Evolutionary conservation across 2,113 vertebrate genomes (phyloP).

Genomic region (Perca flavescens): DNA sequence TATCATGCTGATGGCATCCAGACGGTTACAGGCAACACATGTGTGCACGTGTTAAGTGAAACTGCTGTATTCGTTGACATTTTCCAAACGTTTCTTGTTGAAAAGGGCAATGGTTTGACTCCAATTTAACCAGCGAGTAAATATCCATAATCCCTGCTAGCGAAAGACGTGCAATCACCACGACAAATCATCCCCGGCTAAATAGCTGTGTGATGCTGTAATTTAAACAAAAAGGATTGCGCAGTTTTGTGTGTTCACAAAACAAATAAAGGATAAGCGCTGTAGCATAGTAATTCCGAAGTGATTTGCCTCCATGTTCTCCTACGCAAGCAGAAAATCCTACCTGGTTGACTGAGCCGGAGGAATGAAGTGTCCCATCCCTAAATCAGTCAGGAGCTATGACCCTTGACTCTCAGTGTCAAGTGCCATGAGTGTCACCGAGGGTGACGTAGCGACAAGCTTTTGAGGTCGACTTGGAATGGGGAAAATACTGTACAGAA

Average conservation of each 20-base stretch:
- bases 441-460: conserved; percentile 15
- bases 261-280: conserved; percentile 2
- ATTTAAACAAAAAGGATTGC: conserved; percentile 21
- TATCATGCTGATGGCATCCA: conserved; percentile 41
- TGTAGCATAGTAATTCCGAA: conserved; percentile 1
- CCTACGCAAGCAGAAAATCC: conserved; percentile 21
- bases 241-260: background rate
- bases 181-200: conserved; percentile 23
- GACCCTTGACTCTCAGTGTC: conserved; percentile 53
- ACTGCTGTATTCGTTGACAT: background rate
- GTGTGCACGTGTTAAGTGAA: background rate
- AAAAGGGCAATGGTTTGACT: background rate
- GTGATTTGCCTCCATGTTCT: conserved; percentile 3
- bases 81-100: conserved; percentile 7
- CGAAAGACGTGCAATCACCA: conserved; percentile 6
- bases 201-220: conserved; percentile 1
- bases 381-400: conserved; percentile 15
- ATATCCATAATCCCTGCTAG: conserved; percentile 20
- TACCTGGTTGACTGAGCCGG: conserved; percentile 25
- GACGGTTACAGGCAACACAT: conserved; percentile 11
- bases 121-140: conserved; percentile 16
- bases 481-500: background rate
- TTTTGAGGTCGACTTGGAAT: conserved; percentile 1
- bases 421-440: conserved; percentile 14
- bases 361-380: conserved; percentile 39